Evolutionary conservation across 2,797 vertebrate genomes (phyloP).

Genomic region (Clamator glandarius): DNA sequence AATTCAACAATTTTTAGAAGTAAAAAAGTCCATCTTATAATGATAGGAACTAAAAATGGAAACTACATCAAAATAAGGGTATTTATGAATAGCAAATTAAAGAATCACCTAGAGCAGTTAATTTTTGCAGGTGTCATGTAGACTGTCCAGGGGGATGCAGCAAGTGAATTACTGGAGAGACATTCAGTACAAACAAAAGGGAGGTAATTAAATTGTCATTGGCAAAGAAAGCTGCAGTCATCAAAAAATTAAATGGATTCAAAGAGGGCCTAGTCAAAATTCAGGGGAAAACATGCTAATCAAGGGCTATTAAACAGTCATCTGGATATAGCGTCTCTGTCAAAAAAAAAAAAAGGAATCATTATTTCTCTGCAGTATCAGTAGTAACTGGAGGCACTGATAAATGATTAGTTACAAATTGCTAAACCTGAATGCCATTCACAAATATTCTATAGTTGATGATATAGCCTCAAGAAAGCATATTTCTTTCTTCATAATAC

Average conservation of each 20-base stretch:
- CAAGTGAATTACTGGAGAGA: not conserved
- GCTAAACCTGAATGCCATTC: rapidly evolving
- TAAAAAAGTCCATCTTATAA: not conserved
- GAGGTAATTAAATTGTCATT: not conserved
- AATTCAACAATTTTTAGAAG: not conserved
- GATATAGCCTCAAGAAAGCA: not conserved
- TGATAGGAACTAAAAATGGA: not conserved
- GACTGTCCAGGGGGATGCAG: not conserved
- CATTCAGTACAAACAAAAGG: not conserved
- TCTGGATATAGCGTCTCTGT: not conserved
- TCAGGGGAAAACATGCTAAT: not conserved
- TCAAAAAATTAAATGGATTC: not conserved
- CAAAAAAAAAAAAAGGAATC: not conserved
- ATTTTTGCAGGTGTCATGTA: not conserved
- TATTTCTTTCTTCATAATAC: not conserved
- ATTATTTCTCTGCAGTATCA: not conserved
- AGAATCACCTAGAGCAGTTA: not conserved
- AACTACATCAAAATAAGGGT: not conserved
- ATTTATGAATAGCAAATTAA: not conserved
- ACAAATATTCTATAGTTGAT: not conserved
- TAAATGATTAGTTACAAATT: not conserved
- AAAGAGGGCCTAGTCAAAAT: not conserved
- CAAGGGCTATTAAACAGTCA: not conserved
- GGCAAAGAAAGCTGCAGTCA: not conserved
- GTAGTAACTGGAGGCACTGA: not conserved